Conservation (phyloP, 2,113 vertebrate genomes). For the Tragulus kanchil region DNA sequence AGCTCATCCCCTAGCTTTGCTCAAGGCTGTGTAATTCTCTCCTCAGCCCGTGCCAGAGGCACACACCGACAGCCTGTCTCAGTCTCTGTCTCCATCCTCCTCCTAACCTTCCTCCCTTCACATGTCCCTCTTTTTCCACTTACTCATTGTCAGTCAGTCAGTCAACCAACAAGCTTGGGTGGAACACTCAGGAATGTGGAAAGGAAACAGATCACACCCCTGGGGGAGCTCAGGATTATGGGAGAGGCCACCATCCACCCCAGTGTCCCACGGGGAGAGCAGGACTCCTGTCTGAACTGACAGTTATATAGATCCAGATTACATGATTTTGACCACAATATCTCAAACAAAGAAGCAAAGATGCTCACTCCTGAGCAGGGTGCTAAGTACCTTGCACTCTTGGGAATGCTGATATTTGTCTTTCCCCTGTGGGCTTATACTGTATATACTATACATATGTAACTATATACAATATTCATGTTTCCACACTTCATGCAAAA, state of each 20-base stretch:
- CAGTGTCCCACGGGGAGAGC: background rate
- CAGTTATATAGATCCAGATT: background rate
- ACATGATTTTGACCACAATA: background rate
- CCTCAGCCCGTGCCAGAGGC: background rate
- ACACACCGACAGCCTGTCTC: background rate
- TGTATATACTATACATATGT: background rate
- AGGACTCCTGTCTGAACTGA: background rate
- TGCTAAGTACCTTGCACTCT: background rate
- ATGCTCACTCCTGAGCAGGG: background rate
- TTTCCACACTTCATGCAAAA: constrained; percentile 3
- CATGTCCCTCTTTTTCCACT: background rate
- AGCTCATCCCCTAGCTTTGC: background rate
- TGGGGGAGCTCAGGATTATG: background rate
- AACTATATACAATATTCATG: background rate
- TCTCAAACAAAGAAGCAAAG: constrained; percentile 45
- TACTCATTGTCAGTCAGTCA: background rate
- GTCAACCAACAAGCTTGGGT: background rate
- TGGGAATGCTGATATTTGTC: background rate
- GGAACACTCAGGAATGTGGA: background rate
- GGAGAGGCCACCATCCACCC: background rate
- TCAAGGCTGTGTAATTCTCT: background rate
- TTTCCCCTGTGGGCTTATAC: background rate
- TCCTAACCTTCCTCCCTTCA: background rate
- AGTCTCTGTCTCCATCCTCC: background rate
- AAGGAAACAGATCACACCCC: background rate